Percentiles rank a stretch among this genome's conserved stretches.
Evolutionary conservation across 2,113 vertebrate species (phyloP).

Genomic region (Numida meleagris): DNA sequence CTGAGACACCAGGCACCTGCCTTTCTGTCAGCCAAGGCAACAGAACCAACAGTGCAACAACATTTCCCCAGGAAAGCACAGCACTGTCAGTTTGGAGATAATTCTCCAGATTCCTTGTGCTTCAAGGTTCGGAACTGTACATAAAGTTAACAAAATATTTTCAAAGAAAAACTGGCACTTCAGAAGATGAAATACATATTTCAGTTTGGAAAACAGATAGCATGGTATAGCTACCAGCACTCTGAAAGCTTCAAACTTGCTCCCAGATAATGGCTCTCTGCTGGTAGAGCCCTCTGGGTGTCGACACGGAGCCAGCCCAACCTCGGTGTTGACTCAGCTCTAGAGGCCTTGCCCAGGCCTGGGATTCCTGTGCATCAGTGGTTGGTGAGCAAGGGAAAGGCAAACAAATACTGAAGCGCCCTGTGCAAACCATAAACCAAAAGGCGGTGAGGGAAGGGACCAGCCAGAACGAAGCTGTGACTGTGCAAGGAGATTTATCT

Average conservation of each 20-base stretch:
- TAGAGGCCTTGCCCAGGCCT: not conserved
- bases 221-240: not conserved
- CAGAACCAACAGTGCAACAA: not conserved
- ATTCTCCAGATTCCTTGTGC: not conserved
- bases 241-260: not conserved
- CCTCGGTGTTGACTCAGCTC: not conserved
- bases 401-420: not conserved
- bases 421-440: not conserved
- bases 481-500: not conserved
- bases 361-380: rapidly evolving
- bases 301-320: not conserved
- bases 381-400: not conserved
- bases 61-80: not conserved
- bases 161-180: not conserved
- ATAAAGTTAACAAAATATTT: not conserved
- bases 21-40: not conserved
- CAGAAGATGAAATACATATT: not conserved
- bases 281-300: not conserved
- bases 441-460: not conserved
- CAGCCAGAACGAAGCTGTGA: not conserved
- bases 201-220: not conserved
- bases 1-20: rapidly evolving
- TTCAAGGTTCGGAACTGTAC: not conserved
- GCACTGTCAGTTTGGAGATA: not conserved
- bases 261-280: not conserved